Conservation (phyloP, 2,888 invertebrate genomes). For the Eurois occulta region DNA sequence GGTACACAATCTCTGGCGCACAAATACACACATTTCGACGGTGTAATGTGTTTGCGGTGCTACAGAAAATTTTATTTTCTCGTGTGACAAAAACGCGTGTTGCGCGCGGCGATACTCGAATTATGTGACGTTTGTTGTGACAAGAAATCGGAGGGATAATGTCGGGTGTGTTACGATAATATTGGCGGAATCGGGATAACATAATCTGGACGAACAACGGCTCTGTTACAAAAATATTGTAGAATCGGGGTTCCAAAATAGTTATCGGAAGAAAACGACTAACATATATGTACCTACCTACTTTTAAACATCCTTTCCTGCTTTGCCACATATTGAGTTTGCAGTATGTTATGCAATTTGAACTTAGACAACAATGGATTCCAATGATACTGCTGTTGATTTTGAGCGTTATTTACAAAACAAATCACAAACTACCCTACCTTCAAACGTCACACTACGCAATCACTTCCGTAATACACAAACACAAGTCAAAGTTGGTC, state of each 20-base stretch:
- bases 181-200: slow-evolving; percentile 47
- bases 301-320: background rate
- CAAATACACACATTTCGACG: slow-evolving; percentile 84
- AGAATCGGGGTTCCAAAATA: slow-evolving; percentile 8
- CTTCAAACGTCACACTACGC: background rate
- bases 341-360: background rate
- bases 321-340: background rate
- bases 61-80: slow-evolving; percentile 78
- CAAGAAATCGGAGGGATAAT: slow-evolving; percentile 63
- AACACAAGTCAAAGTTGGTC: slow-evolving; percentile 39
- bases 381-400: background rate
- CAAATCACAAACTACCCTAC: slow-evolving; percentile 11
- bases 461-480: slow-evolving; percentile 16
- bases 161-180: slow-evolving; percentile 49
- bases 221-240: slow-evolving; percentile 46
- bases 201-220: slow-evolving; percentile 45
- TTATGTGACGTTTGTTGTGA: slow-evolving; percentile 66
- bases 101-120: slow-evolving; percentile 65
- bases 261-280: background rate
- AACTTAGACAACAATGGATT: background rate
- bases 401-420: slow-evolving; percentile 1
- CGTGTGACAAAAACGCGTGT: slow-evolving; percentile 72
- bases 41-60: slow-evolving; percentile 87
- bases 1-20: slow-evolving; percentile 85
- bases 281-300: background rate